Conservation (phyloP, 1,140 invertebrate genomes). For the Leptinotarsa lineolata region DNA sequence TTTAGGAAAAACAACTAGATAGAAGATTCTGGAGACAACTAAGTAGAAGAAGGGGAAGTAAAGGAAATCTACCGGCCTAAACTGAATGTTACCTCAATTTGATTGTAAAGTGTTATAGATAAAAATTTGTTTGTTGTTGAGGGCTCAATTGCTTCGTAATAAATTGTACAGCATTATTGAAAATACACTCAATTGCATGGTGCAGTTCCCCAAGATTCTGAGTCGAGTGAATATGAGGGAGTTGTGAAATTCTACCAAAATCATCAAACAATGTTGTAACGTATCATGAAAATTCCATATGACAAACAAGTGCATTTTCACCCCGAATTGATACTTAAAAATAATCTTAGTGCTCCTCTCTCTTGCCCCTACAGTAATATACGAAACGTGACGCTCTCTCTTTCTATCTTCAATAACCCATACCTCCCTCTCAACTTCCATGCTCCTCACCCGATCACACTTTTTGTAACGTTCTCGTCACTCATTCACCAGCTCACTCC, state of each 20-base stretch:
- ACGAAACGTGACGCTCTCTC: no score
- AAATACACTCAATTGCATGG: neutral
- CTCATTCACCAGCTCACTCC: no score
- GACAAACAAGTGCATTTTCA: no score
- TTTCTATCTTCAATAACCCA: no score
- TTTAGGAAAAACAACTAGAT: constrained; percentile 60
- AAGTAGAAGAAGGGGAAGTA: constrained; percentile 58
- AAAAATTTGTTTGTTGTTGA: constrained; percentile 24
- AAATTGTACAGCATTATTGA: neutral
- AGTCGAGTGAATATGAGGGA: neutral
- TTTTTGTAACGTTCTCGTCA: no score
- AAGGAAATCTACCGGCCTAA: constrained; percentile 49
- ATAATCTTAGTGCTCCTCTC: no score
- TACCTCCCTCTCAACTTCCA: no score
- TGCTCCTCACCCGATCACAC: no score
- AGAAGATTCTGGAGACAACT: constrained; percentile 63
- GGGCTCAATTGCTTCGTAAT: constrained; percentile 40
- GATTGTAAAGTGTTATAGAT: constrained; percentile 9
- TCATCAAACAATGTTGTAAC: no score
- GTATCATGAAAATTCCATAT: no score
- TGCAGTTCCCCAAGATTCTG: neutral
- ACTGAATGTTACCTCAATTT: neutral
- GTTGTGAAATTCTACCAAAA: neutral
- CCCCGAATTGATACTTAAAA: no score
- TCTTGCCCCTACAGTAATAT: no score